phyloP scores from a whole-genome alignment of 2,113 vertebrate genomes.

The Cygnus atratus region DNA sequence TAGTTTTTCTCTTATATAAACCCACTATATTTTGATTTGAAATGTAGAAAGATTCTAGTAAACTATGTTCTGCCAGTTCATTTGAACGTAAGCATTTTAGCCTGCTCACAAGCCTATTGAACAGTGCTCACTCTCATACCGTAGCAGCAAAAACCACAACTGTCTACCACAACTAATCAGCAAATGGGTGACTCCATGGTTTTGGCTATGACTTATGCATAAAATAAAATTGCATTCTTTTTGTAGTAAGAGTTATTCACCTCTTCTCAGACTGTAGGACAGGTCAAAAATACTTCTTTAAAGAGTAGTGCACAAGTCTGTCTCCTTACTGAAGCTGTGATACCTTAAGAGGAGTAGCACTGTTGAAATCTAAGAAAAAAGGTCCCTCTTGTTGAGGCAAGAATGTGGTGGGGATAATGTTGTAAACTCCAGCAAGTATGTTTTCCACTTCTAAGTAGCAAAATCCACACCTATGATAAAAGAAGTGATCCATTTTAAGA shows the following conservation, averaged over 20 bases:
- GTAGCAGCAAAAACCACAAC: not conserved
- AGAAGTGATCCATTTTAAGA: not conserved
- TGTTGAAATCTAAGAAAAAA: constrained; percentile 96
- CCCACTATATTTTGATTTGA: not conserved
- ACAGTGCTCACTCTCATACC: not conserved
- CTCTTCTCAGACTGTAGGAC: not conserved
- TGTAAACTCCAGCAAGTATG: constrained; percentile 89
- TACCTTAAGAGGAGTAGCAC: constrained; percentile 81
- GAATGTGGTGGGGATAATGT: constrained; percentile 94
- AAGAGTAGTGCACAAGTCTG: not conserved
- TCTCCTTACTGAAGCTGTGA: constrained; percentile 90
- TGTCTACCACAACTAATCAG: not conserved
- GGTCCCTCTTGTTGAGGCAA: constrained; percentile 96
- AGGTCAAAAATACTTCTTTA: not conserved
- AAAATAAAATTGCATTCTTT: no score
- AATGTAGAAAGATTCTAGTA: not conserved
- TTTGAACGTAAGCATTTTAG: not conserved
- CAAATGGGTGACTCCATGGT: not conserved
- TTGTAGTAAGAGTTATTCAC: not conserved
- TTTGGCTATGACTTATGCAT: not conserved
- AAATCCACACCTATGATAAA: constrained; percentile 89
- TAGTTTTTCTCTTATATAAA: not conserved
- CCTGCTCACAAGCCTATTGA: not conserved
- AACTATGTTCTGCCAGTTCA: not conserved
- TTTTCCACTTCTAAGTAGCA: constrained; percentile 92